Conservation (phyloP, 2,888 invertebrate species). For the Eustalomyia histrio region DNA sequence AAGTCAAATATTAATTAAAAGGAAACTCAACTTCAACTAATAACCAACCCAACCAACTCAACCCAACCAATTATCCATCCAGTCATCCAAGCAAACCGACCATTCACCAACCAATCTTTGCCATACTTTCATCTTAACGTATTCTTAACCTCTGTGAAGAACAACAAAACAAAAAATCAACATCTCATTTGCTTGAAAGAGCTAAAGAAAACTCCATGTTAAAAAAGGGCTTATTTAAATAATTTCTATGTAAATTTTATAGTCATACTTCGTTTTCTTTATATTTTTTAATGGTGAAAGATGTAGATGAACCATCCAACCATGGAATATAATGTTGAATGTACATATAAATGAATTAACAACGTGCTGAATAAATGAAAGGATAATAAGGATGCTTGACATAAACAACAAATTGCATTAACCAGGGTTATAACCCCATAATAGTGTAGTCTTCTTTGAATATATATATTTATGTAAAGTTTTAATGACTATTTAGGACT, state of each 20-base stretch:
- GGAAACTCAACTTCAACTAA: slow-evolving; percentile 55
- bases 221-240: slow-evolving; percentile 54
- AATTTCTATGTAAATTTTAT: slow-evolving; percentile 61
- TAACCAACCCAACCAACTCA: slow-evolving; percentile 33
- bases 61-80: background rate
- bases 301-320: slow-evolving; percentile 37
- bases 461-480: background rate
- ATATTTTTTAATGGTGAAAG: background rate
- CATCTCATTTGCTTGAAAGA: background rate
- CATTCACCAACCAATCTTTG: slow-evolving; percentile 8
- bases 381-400: slow-evolving; percentile 75
- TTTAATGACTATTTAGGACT: background rate
- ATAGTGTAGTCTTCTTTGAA: slow-evolving; percentile 1
- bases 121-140: slow-evolving; percentile 15
- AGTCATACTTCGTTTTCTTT: background rate
- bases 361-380: slow-evolving; percentile 77
- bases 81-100: background rate
- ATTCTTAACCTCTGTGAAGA: background rate
- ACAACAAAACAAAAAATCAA: background rate
- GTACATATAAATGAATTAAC: slow-evolving; percentile 76
- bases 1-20: slow-evolving; percentile 68
- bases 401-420: slow-evolving; percentile 67
- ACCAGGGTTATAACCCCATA: slow-evolving; percentile 56
- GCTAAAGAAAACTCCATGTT: slow-evolving; percentile 36
- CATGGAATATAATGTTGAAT: slow-evolving; percentile 44